phyloP scores from a whole-genome alignment of 2,797 vertebrate species.

The Pyrocephalus nanus region DNA sequence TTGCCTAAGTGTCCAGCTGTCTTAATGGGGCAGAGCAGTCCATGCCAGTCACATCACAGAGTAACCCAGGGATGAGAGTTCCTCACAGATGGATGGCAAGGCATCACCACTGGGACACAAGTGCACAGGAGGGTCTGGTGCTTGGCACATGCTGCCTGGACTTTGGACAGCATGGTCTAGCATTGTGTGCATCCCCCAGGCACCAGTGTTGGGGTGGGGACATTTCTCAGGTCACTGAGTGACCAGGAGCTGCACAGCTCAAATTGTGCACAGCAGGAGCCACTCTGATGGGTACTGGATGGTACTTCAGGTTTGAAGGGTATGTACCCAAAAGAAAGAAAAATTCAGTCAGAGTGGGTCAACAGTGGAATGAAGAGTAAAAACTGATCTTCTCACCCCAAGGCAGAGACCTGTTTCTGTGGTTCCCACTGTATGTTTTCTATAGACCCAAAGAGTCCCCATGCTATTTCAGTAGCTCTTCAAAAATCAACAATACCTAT shows the following conservation, averaged over 20 bases:
- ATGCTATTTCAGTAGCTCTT: background rate
- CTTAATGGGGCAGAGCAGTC: background rate
- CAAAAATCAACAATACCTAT: background rate
- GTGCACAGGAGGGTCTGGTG: background rate
- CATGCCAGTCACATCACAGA: background rate
- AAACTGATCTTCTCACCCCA: background rate
- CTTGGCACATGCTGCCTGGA: background rate
- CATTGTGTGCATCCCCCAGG: background rate
- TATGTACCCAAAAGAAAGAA: background rate
- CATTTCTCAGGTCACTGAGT: background rate
- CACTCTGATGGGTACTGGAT: background rate
- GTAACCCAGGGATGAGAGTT: background rate
- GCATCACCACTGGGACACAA: fast-evolving
- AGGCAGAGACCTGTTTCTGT: background rate
- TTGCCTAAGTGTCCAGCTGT: background rate
- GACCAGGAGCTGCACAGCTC: background rate
- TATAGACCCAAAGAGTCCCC: background rate
- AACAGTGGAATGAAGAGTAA: background rate
- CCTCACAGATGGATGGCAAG: background rate
- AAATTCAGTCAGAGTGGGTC: background rate
- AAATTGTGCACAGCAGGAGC: background rate
- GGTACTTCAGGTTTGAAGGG: background rate
- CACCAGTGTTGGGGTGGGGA: background rate
- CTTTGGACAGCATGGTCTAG: background rate
- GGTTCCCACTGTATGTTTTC: background rate